Evolutionary conservation across 2,888 invertebrate genomes (phyloP).

Genomic region (Heliconius ethilla): DNA sequence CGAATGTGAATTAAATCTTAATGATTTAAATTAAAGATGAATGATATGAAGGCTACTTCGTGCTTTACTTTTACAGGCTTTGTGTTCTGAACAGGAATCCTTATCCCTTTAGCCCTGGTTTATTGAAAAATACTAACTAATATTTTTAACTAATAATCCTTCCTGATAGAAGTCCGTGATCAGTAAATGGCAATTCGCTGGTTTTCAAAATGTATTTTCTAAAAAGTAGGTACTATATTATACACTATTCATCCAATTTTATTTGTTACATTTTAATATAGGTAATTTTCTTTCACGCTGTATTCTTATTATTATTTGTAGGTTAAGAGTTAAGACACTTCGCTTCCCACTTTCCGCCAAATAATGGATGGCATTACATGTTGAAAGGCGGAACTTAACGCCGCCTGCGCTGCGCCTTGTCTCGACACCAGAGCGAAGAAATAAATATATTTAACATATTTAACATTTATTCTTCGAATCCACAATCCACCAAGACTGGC

Average conservation of each 20-base stretch:
- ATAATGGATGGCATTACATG: too few relatives aligned
- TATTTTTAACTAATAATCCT: too few relatives aligned
- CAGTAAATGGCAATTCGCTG: neutral
- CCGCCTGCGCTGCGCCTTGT: too few relatives aligned
- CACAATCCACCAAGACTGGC: too few relatives aligned
- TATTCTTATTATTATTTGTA: too few relatives aligned
- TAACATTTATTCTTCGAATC: too few relatives aligned
- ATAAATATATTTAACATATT: too few relatives aligned
- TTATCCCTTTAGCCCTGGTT: neutral
- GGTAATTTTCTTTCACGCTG: too few relatives aligned
- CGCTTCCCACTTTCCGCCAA: too few relatives aligned
- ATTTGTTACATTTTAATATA: too few relatives aligned
- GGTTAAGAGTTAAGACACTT: too few relatives aligned
- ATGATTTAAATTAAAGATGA: neutral
- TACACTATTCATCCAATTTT: neutral
- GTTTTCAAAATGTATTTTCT: neutral
- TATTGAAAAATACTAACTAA: neutral
- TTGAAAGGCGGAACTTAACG: neutral
- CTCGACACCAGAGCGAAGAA: too few relatives aligned
- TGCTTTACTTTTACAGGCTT: neutral
- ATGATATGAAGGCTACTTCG: neutral
- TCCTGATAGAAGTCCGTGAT: neutral
- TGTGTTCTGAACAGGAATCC: neutral
- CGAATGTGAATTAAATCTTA: neutral
- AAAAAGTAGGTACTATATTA: neutral